A percentile compares a stretch with the other conserved stretches of the same genome.
Evolutionary conservation across 1,140 invertebrate species (phyloP).

Genomic region (Brachionus paranguensis): DNA sequence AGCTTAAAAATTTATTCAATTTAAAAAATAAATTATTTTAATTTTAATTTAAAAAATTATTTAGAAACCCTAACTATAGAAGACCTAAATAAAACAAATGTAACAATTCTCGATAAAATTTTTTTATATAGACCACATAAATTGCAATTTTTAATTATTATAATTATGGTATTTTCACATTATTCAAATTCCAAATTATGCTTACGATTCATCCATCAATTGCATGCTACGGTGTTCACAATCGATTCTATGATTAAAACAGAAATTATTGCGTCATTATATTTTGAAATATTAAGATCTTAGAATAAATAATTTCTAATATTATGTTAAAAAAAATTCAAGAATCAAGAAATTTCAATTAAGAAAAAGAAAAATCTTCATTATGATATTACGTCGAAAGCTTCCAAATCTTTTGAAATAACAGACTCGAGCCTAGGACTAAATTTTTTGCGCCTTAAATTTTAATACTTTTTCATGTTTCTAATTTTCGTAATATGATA

Average conservation of each 20-base stretch:
- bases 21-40: slow-evolving; percentile 20
- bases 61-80: neutral
- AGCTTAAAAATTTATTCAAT: neutral
- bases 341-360: neutral
- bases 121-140: neutral
- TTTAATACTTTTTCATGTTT: neutral
- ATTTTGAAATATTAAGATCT: neutral
- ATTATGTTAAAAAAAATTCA: neutral
- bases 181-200: neutral
- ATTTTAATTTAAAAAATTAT: neutral
- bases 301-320: slow-evolving; percentile 10
- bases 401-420: neutral
- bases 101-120: neutral
- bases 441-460: neutral
- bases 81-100: neutral
- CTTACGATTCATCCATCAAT: neutral
- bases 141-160: neutral
- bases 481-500: neutral
- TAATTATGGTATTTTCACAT: neutral
- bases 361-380: neutral
- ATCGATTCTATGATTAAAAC: neutral
- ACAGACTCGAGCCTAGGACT: neutral
- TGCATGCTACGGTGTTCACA: neutral
- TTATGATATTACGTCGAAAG: slow-evolving; percentile 20
- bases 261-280: slow-evolving; percentile 4